Conservation (phyloP, 1,140 invertebrate genomes). For the Platorchestia sp. region DNA sequence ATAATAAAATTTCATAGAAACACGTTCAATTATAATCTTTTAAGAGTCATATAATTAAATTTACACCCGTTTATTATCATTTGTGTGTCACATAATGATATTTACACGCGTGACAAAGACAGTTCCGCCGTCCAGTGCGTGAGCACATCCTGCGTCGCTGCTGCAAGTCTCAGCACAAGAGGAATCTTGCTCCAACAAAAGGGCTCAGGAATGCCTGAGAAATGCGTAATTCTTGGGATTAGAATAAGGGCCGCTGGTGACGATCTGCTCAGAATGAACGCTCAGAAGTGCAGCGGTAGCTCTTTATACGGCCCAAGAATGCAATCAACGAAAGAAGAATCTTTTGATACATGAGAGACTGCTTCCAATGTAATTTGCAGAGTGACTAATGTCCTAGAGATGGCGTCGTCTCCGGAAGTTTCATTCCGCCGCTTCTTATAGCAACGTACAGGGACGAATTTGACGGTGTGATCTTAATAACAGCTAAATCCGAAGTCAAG, state of each 20-base stretch:
- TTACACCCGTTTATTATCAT: background rate
- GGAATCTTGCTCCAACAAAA: background rate
- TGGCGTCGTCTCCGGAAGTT: background rate
- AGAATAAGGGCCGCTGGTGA: background rate
- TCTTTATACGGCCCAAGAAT: background rate
- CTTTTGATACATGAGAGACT: background rate
- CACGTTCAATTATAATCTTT: background rate
- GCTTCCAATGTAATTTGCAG: background rate
- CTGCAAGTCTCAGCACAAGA: background rate
- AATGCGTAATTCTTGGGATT: slow-evolving; percentile 1
- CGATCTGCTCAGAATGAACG: background rate
- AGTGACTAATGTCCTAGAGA: background rate
- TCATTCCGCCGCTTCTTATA: background rate
- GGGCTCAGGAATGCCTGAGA: background rate
- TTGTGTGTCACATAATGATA: background rate
- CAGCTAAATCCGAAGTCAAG: no score
- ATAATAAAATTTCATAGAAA: background rate
- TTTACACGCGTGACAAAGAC: background rate
- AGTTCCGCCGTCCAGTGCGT: background rate
- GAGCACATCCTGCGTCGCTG: background rate
- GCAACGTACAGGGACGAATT: background rate
- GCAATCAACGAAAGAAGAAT: background rate
- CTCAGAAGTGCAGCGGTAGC: background rate
- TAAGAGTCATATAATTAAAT: background rate
- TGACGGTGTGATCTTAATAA: background rate